Evolutionary conservation across 1,140 invertebrate species (phyloP).

Genomic region (Linepithema humile): DNA sequence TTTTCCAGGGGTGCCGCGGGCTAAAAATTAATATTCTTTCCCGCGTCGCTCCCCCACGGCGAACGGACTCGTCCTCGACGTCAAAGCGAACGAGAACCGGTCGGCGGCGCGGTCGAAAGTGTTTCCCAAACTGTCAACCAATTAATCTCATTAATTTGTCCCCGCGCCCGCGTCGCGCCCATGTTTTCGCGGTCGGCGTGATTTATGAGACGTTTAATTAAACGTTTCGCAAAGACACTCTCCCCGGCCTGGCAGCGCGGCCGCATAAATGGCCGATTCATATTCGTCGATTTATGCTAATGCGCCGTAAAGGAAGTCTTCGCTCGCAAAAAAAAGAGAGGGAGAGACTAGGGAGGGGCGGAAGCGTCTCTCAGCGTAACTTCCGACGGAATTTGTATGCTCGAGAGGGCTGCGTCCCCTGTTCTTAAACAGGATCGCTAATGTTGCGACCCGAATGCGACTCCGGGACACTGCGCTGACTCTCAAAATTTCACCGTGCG

Average conservation of each 20-base stretch:
- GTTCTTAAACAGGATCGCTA: slow-evolving; percentile 53
- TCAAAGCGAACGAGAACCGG: slow-evolving; percentile 56
- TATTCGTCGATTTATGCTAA: slow-evolving; percentile 72
- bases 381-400: slow-evolving; percentile 47
- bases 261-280: slow-evolving; percentile 53
- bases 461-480: slow-evolving; percentile 25
- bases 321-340: background rate
- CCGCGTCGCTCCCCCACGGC: slow-evolving; percentile 3
- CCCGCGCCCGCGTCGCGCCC: slow-evolving; percentile 44
- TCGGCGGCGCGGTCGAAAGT: slow-evolving; percentile 68
- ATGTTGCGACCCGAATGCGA: slow-evolving; percentile 44
- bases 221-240: slow-evolving; percentile 80
- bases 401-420: slow-evolving; percentile 29
- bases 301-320: slow-evolving; percentile 24
- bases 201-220: slow-evolving; percentile 83
- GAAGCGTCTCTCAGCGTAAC: background rate
- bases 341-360: background rate
- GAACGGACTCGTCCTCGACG: slow-evolving; percentile 48
- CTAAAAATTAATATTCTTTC: slow-evolving; percentile 74
- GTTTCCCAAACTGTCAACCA: slow-evolving; percentile 80
- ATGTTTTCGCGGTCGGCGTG: slow-evolving; percentile 61
- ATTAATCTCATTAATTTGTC: slow-evolving; percentile 84
- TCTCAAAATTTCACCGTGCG: slow-evolving; percentile 25
- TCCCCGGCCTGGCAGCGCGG: background rate
- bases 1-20: slow-evolving; percentile 62